phyloP scores from a whole-genome alignment of 2,888 invertebrate species.

The Cheilosia grossa region DNA sequence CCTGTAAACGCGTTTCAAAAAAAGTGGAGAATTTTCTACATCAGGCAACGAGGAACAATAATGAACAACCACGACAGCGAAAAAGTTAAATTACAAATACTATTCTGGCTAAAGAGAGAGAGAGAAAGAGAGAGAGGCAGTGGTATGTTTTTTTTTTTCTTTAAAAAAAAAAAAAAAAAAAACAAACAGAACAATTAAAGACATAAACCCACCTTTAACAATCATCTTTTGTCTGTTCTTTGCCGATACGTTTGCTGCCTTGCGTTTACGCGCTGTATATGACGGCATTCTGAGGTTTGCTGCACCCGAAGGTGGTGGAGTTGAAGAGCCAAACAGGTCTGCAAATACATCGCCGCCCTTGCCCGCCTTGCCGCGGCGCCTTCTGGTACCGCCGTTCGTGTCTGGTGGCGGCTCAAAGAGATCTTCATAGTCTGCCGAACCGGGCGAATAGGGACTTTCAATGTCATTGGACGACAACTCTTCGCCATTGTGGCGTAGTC shows the following conservation, averaged over 20 bases:
- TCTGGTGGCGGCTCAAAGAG: slow-evolving; percentile 90
- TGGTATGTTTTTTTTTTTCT: slow-evolving; percentile 16
- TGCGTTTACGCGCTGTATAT: slow-evolving; percentile 76
- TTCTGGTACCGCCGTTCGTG: slow-evolving; percentile 72
- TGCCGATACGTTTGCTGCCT: slow-evolving; percentile 55
- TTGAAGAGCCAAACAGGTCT: slow-evolving; percentile 86
- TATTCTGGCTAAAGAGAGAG: background rate
- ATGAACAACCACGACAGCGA: slow-evolving; percentile 55
- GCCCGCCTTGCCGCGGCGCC: slow-evolving; percentile 76
- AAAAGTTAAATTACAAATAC: slow-evolving; percentile 33
- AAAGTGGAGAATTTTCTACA: slow-evolving; percentile 23
- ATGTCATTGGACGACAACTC: slow-evolving; percentile 85
- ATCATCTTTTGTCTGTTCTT: slow-evolving; percentile 78
- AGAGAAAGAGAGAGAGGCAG: background rate
- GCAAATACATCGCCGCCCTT: slow-evolving; percentile 85
- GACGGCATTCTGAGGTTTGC: slow-evolving; percentile 77
- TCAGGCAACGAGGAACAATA: slow-evolving; percentile 56
- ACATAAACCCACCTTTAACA: slow-evolving; percentile 82
- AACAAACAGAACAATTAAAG: slow-evolving; percentile 24
- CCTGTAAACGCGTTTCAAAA: slow-evolving; percentile 6
- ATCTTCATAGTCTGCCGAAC: slow-evolving; percentile 94
- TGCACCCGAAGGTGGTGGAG: slow-evolving; percentile 81
- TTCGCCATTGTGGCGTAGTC: slow-evolving; percentile 80
- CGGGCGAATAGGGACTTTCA: slow-evolving; percentile 94
- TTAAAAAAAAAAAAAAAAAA: slow-evolving; percentile 17